A percentile compares a stretch with the other conserved stretches of the same genome.
Conservation (phyloP, 2,797 vertebrate species). For the Otus scops region DNA sequence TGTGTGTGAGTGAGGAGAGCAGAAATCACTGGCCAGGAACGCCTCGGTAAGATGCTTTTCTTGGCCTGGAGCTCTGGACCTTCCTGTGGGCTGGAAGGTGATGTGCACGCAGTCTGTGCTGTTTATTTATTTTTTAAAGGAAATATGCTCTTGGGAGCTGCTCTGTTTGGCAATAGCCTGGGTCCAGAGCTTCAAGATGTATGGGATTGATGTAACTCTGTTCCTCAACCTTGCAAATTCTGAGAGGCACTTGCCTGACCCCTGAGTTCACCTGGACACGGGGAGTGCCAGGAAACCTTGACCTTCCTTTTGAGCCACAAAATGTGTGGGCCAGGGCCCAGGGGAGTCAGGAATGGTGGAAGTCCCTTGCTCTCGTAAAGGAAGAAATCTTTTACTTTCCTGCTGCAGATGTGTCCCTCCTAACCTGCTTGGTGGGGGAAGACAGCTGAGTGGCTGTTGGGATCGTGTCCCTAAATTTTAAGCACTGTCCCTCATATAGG, state of each 20-base stretch:
- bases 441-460: accelerated
- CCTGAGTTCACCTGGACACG: background rate
- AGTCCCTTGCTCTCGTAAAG: background rate
- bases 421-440: background rate
- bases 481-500: accelerated
- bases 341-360: background rate
- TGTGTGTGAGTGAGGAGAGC: background rate
- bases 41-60: background rate
- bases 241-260: background rate
- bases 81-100: background rate
- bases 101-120: background rate
- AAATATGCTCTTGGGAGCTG: background rate
- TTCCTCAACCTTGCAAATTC: too few species aligned
- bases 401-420: background rate
- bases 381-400: background rate
- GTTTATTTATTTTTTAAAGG: background rate
- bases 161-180: background rate
- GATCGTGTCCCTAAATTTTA: background rate
- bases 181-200: background rate
- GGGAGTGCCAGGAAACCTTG: background rate
- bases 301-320: background rate
- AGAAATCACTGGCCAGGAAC: background rate
- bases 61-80: background rate
- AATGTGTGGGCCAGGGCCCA: background rate
- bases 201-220: background rate